Evolutionary conservation across 2,888 invertebrate species (phyloP).

Genomic region (Drosophila nr. perissopoda): DNA sequence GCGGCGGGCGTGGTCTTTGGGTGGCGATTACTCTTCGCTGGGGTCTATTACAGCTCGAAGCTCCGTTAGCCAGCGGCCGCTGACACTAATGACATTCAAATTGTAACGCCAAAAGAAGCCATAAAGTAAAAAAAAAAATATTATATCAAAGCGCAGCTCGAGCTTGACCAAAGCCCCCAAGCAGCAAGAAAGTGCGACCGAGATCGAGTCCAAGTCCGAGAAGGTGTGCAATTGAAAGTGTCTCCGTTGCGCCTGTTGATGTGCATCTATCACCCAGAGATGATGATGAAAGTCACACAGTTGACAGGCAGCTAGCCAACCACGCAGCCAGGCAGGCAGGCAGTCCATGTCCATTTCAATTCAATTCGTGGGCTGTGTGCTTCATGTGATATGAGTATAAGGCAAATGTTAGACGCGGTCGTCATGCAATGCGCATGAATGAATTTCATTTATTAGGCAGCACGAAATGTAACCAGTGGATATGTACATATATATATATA

Average conservation of each 20-base stretch:
- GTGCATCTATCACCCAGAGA: slow-evolving; percentile 67
- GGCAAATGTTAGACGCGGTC: slow-evolving; percentile 58
- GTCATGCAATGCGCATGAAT: slow-evolving; percentile 67
- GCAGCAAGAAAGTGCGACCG: slow-evolving; percentile 45
- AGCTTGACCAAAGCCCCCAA: slow-evolving; percentile 27
- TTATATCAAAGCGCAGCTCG: slow-evolving; percentile 53
- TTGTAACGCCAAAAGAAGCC: slow-evolving; percentile 77
- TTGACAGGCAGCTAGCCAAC: slow-evolving; percentile 5
- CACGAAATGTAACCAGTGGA: slow-evolving; percentile 44
- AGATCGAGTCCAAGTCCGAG: slow-evolving; percentile 41
- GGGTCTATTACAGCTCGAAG: slow-evolving; percentile 39
- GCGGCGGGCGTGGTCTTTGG: slow-evolving; percentile 30
- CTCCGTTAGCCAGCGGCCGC: slow-evolving; percentile 67
- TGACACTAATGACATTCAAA: slow-evolving; percentile 79
- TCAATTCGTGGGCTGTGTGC: slow-evolving; percentile 28
- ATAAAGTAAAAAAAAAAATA: slow-evolving; percentile 44
- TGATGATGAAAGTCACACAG: slow-evolving; percentile 24
- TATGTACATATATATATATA: slow-evolving; percentile 16
- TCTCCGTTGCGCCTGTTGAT: slow-evolving; percentile 59
- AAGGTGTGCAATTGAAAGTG: slow-evolving; percentile 78
- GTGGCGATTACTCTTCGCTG: slow-evolving; percentile 10
- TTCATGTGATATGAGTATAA: slow-evolving; percentile 30
- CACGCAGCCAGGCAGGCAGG: not conserved
- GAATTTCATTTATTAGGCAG: slow-evolving; percentile 58
- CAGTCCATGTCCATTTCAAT: slow-evolving; percentile 36